Evolutionary conservation across 2,888 invertebrate genomes (phyloP).

Genomic region (Caenorhabditis virilis): DNA sequence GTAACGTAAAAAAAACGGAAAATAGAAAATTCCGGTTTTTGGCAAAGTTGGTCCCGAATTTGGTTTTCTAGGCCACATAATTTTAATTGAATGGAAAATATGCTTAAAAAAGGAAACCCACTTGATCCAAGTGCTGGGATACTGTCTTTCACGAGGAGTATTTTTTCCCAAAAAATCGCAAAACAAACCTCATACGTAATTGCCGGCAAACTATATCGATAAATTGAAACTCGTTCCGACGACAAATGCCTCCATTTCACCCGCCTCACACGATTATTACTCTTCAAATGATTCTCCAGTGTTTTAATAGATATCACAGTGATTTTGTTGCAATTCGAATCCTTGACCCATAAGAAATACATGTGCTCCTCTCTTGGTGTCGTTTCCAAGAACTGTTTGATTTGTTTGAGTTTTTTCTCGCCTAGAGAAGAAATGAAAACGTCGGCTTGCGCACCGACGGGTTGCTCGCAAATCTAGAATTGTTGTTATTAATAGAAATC

Average conservation of each 20-base stretch:
- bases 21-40: no score
- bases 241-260: conserved; percentile 54
- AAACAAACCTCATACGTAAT: conserved; percentile 41
- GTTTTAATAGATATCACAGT: conserved; percentile 52
- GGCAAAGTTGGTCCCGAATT: no score
- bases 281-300: conserved; percentile 49
- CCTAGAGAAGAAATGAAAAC: conserved; percentile 43
- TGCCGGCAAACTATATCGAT: conserved; percentile 49
- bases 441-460: conserved; percentile 51
- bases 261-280: conserved; percentile 41
- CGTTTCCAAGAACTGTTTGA: conserved; percentile 45
- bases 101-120: no score
- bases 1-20: conserved; percentile 1
- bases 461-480: conserved; percentile 46
- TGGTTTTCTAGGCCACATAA: no score
- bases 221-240: conserved; percentile 46
- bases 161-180: not conserved
- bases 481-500: not conserved
- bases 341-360: conserved; percentile 52
- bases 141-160: no score
- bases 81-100: no score
- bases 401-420: conserved; percentile 46
- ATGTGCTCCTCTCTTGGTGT: conserved; percentile 46
- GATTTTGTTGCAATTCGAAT: conserved; percentile 40
- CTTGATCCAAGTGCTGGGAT: no score